Base-by-base conservation (phyloP, 2,113 vertebrate genomes). In the Carassius carassius region DNA sequence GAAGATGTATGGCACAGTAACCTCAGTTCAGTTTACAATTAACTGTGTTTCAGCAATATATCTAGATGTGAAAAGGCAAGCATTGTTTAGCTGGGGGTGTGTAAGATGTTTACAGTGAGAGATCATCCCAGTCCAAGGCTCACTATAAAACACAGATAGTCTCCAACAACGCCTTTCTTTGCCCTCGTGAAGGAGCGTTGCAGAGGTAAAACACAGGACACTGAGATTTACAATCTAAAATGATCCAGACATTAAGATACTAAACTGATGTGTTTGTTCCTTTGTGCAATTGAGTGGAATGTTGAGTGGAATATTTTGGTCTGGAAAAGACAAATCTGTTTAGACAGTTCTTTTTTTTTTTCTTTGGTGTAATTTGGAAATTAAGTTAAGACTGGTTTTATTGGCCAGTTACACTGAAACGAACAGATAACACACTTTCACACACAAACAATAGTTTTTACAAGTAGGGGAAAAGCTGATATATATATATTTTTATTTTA, bases 81-180 rank as follows among this genome's bases (percentile, higher is more conserved):
- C 78, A 80, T 65, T 80, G 77, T 78, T 62, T 44, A 23, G 32
- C 3, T 72, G 37, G 21, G 5, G 2, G n/a, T 49, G 5, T 69
- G 65, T 10, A 11, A 60, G 29, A 78, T 37, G 76, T 77, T 56
- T 58, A 29, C 51, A 77, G 75, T 60, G 76, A n/a, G 54, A 78
- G 25, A 77, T 77, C 49, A 76, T 56, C 74, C 25, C 47, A 76
- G 35, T 35, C 56, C 7, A 56, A 65, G 58, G 58, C 78, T 47
- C 35, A 47, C 60, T 19, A n/a, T 23, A 63, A 37, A 65, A 47
- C 78, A 62, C 56, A 25, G n/a, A 65, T 65, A 4, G 14, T 80
- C 37, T 37, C 35, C 63, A 74, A 44, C 58, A 47, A 80, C 19
- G 35, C 78, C 44, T 35, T 81, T 25, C 17, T 69, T 5, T 69